These are phyloP conservation scores for Sturmia bella DNA, from an alignment of 2,888 invertebrate species.

Conservation along the genomic window DNA sequence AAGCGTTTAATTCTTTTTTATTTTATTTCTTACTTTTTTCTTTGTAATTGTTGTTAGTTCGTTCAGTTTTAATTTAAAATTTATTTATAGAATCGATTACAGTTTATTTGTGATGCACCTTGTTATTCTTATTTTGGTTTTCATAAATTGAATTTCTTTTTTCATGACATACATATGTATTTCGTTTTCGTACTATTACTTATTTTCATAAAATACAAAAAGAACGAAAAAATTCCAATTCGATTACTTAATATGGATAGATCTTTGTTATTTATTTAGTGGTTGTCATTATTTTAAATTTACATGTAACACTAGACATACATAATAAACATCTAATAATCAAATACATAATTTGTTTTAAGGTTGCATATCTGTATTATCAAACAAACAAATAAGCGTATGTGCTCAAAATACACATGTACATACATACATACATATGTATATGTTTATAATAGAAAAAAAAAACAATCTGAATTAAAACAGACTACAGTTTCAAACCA, in stretches of 20 bases:
- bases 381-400: neutral
- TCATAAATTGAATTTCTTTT: slow-evolving; percentile 46
- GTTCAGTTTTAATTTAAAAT: slow-evolving; percentile 57
- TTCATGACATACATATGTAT: no score
- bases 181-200: slow-evolving; percentile 40
- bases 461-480: no score
- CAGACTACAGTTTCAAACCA: no score
- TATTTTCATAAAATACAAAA: slow-evolving; percentile 58
- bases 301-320: slow-evolving; percentile 66
- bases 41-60: slow-evolving; percentile 34
- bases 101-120: slow-evolving; percentile 52
- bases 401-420: no score
- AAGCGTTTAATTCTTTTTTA: slow-evolving; percentile 42
- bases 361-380: slow-evolving; percentile 11
- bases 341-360: slow-evolving; percentile 36
- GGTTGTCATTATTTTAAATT: slow-evolving; percentile 40
- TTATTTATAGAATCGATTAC: slow-evolving; percentile 62
- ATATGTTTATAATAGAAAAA: no score
- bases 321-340: slow-evolving; percentile 53
- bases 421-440: no score
- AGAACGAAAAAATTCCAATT: slow-evolving; percentile 49
- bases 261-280: slow-evolving; percentile 46
- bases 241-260: slow-evolving; percentile 56
- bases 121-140: slow-evolving; percentile 36
- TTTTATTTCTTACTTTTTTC: slow-evolving; percentile 41